A percentile compares a stretch with the other conserved stretches of the same genome.
Conservation (phyloP, 2,797 vertebrate genomes). For the Hemitrygon akajei region DNA sequence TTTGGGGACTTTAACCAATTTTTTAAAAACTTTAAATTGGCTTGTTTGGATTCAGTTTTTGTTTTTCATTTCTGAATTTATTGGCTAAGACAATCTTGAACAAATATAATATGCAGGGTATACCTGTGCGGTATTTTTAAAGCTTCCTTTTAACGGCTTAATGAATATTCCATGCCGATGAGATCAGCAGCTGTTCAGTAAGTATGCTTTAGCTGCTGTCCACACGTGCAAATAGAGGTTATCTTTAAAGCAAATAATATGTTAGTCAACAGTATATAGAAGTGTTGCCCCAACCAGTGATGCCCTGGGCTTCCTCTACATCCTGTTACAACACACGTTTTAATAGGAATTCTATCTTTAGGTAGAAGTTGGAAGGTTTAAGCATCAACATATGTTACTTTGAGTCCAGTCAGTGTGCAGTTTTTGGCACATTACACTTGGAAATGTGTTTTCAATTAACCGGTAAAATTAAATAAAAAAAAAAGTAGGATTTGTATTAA, state of each 20-base stretch:
- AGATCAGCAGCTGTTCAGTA: not conserved
- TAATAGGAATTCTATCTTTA: not conserved
- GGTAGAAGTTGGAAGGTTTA: not conserved
- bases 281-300: not conserved
- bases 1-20: not conserved
- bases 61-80: not conserved
- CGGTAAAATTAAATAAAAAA: not conserved
- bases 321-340: not conserved
- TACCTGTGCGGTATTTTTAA: not conserved
- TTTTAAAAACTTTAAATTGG: not conserved
- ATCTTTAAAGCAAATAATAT: not conserved
- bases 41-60: not conserved
- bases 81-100: conserved; percentile 1
- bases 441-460: not conserved
- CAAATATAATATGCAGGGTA: not conserved
- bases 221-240: not conserved
- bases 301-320: not conserved
- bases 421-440: not conserved
- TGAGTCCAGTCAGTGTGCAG: not conserved
- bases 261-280: too few relatives aligned
- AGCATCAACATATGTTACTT: not conserved
- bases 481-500: not conserved
- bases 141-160: not conserved
- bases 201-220: not conserved
- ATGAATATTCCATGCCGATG: not conserved